These are phyloP conservation scores for Nibea albiflora DNA, from an alignment of 2,113 vertebrate genomes.

Conservation along the genomic window DNA sequence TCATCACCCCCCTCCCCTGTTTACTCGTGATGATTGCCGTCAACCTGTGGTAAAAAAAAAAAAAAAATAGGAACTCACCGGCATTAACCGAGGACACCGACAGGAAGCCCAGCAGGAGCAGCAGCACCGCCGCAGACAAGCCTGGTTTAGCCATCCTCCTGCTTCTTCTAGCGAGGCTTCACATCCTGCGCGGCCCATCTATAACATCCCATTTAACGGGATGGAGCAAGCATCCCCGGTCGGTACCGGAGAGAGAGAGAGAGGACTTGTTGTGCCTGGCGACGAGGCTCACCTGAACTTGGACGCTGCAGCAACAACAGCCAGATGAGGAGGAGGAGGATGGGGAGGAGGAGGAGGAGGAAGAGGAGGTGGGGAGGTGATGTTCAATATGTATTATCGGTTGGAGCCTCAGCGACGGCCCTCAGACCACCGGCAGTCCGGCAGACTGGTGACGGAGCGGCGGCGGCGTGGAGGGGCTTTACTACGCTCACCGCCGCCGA, in stretches of 20 bases:
- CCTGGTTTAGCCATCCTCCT: constrained; percentile 82
- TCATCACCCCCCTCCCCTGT: not conserved
- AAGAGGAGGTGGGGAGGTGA: not conserved
- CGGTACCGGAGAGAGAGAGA: constrained; percentile 4
- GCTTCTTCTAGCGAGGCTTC: constrained; percentile 78
- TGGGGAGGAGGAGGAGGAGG: not conserved
- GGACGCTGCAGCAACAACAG: constrained; percentile 62
- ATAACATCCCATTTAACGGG: constrained; percentile 76
- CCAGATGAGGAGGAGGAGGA: not conserved
- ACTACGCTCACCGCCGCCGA: constrained; percentile 29
- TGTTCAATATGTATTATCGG: constrained; percentile 18
- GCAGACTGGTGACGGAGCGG: constrained; percentile 23
- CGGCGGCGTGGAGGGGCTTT: constrained; percentile 36
- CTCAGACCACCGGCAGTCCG: not conserved
- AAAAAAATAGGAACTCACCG: constrained; percentile 74
- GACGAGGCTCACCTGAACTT: constrained; percentile 63
- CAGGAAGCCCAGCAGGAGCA: constrained; percentile 79
- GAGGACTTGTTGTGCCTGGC: constrained; percentile 65
- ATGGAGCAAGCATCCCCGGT: constrained; percentile 55
- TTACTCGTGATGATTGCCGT: constrained; percentile 11
- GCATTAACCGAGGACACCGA: constrained; percentile 77
- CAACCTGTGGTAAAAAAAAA: constrained; percentile 65
- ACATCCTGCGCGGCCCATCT: constrained; percentile 81
- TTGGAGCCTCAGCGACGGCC: constrained; percentile 6
- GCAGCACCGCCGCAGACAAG: constrained; percentile 71